Evolutionary conservation across 2,113 vertebrate genomes (phyloP).

Genomic region (Lagopus leucura): DNA sequence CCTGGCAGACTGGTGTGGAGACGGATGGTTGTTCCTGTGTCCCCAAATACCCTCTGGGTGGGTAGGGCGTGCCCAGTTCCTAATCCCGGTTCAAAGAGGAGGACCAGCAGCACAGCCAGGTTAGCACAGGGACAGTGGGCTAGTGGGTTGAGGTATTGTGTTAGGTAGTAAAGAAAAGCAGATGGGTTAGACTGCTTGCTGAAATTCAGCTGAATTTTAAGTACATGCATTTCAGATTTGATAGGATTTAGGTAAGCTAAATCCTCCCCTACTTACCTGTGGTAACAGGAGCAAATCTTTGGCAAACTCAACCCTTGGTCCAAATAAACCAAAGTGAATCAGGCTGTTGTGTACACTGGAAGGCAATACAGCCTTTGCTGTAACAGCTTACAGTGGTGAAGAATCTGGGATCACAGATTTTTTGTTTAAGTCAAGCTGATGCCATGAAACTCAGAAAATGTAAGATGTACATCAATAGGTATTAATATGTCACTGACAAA

Average conservation of each 20-base stretch:
- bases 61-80: background rate
- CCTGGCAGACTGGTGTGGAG: background rate
- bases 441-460: background rate
- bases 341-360: background rate
- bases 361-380: background rate
- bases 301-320: background rate
- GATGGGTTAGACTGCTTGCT: background rate
- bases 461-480: background rate
- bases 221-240: background rate
- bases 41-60: accelerated
- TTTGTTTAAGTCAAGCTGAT: background rate
- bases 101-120: background rate
- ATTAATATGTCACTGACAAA: background rate
- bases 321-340: background rate
- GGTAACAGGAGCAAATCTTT: background rate
- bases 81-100: background rate
- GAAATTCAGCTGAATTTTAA: background rate
- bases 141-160: background rate
- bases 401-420: background rate
- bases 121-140: accelerated
- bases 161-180: background rate
- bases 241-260: background rate
- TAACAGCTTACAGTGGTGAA: background rate
- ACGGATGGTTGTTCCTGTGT: background rate
- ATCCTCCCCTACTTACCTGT: background rate